Evolutionary conservation across 2,113 vertebrate genomes (phyloP).

Genomic region (Lonchura striata): DNA sequence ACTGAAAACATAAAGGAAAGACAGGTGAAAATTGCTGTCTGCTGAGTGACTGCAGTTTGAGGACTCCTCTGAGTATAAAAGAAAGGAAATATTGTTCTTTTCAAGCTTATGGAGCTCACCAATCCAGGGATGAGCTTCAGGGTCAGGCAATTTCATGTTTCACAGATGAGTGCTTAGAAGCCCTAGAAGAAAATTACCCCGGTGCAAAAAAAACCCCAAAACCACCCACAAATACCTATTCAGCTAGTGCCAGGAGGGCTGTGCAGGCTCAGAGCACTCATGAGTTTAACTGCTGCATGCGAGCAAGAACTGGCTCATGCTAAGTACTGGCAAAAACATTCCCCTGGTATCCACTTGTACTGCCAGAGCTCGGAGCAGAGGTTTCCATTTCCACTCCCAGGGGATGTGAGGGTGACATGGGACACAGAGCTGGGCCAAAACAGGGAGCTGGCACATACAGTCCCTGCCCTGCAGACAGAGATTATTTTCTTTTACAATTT

Average conservation of each 20-base stretch:
- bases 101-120: background rate
- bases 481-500: slow-evolving; percentile 14
- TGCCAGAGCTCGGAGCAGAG: slow-evolving; percentile 9
- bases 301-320: background rate
- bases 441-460: background rate
- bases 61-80: background rate
- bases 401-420: background rate
- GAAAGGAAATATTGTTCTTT: slow-evolving; percentile 13
- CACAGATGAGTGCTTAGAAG: background rate
- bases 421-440: background rate
- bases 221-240: background rate
- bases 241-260: background rate
- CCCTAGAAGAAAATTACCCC: background rate
- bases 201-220: background rate
- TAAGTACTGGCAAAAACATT: background rate
- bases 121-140: background rate
- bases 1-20: background rate
- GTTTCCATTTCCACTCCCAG: slow-evolving; percentile 29
- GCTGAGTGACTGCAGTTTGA: background rate
- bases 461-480: background rate
- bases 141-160: background rate
- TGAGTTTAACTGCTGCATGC: background rate
- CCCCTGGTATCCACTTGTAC: background rate
- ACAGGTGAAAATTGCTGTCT: background rate
- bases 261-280: background rate